Conservation (phyloP, 2,888 invertebrate genomes). For the Arrhopalites spinosus region DNA sequence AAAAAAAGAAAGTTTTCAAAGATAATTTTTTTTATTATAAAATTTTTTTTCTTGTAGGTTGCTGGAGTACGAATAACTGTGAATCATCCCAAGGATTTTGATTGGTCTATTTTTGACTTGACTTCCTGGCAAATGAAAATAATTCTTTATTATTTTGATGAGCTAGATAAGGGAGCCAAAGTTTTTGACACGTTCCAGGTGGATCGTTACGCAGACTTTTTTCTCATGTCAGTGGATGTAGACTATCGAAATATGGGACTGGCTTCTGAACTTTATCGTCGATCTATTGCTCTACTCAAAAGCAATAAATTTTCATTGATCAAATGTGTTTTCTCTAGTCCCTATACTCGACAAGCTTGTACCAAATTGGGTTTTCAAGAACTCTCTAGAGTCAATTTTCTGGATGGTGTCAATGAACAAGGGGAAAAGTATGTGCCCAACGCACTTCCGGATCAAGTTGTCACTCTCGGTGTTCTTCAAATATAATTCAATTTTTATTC, state of each 20-base stretch:
- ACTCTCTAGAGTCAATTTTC: background rate
- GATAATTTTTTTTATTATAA: constrained; percentile 1
- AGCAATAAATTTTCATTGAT: constrained; percentile 10
- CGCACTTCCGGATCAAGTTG: constrained; percentile 15
- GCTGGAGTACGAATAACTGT: constrained; percentile 25
- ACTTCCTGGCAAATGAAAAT: background rate
- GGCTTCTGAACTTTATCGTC: constrained; percentile 35
- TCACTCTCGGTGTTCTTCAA: constrained; percentile 6
- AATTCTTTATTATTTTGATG: constrained; percentile 7
- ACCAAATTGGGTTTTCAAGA: constrained; percentile 37
- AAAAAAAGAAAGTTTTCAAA: background rate
- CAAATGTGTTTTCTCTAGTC: constrained; percentile 38
- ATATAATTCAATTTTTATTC: background rate
- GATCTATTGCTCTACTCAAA: constrained; percentile 19
- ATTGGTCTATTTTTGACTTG: background rate
- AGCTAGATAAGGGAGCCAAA: background rate
- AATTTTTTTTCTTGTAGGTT: constrained; percentile 19
- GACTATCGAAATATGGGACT: constrained; percentile 32
- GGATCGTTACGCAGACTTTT: constrained; percentile 28
- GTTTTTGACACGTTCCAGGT: constrained; percentile 19
- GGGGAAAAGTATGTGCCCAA: constrained; percentile 28
- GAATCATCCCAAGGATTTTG: constrained; percentile 8
- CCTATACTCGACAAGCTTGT: constrained; percentile 32
- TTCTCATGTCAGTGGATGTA: constrained; percentile 30
- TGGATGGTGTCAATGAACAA: constrained; percentile 19